A percentile compares a stretch with the other conserved stretches of the same genome.
Conservation (phyloP, 2,113 vertebrate genomes). For the Paraplagusia blochii region DNA sequence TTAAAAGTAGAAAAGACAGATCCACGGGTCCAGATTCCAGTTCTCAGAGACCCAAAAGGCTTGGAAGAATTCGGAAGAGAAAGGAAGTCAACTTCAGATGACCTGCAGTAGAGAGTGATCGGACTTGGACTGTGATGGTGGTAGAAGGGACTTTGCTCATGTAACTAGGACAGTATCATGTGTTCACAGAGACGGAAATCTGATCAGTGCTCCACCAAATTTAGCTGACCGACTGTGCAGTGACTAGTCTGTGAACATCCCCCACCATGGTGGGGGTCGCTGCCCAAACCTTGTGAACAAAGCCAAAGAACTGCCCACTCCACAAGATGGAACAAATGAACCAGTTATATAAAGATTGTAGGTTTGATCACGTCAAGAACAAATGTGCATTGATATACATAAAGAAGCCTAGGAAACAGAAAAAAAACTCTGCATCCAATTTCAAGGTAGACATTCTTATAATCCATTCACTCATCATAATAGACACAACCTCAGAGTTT, state of each 20-base stretch:
- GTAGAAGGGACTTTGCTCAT: constrained; percentile 59
- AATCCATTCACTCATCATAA: too few species aligned
- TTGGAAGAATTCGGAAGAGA: not conserved
- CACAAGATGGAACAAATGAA: too few species aligned
- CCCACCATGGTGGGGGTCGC: constrained; percentile 18
- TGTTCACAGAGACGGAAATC: constrained; percentile 76
- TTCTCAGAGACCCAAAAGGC: constrained; percentile 3
- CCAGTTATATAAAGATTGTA: too few species aligned
- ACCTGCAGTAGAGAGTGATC: constrained; percentile 10
- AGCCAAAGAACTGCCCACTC: not conserved
- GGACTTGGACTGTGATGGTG: constrained; percentile 45
- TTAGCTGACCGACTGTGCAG: constrained; percentile 73
- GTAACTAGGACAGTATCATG: constrained; percentile 74
- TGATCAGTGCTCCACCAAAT: constrained; percentile 79
- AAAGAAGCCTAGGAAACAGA: too few species aligned
- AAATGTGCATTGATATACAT: too few species aligned
- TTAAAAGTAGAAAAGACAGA: constrained; percentile 4
- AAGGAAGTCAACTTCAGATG: constrained; percentile 1
- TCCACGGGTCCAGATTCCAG: constrained; percentile 15
- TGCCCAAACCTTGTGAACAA: constrained; percentile 10
- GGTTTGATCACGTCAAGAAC: too few species aligned
- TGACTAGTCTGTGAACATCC: constrained; percentile 41
- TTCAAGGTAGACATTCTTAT: too few species aligned
- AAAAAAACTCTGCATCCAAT: too few species aligned
- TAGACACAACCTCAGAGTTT: too few species aligned